A percentile compares a stretch with the other conserved stretches of the same genome.
Evolutionary conservation across 2,888 invertebrate genomes (phyloP).

Genomic region (Drosophila melanosoma): DNA sequence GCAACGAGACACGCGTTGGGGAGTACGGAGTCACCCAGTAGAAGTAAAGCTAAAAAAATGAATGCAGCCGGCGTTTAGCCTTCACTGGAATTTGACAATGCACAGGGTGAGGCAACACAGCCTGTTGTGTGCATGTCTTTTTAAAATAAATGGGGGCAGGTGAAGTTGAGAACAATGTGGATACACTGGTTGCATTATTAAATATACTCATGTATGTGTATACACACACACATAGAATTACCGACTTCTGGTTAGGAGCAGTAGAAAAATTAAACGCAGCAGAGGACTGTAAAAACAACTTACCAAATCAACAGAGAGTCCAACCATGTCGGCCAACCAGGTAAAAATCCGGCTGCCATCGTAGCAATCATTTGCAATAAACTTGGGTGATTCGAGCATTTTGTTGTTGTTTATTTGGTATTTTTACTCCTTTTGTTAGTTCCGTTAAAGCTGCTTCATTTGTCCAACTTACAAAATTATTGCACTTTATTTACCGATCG

Average conservation of each 20-base stretch:
- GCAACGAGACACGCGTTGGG: background rate
- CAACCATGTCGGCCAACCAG: conserved; percentile 89
- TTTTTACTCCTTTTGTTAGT: conserved; percentile 5
- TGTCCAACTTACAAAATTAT: conserved; percentile 35
- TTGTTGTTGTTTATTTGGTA: conserved; percentile 40
- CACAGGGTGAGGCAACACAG: conserved; percentile 13
- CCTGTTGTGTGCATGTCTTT: background rate
- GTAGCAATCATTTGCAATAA: conserved; percentile 85
- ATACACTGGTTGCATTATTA: conserved; percentile 8
- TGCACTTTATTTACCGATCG: conserved; percentile 25
- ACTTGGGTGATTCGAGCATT: conserved; percentile 80
- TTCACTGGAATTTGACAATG: conserved; percentile 28
- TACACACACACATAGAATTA: background rate
- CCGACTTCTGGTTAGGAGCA: background rate
- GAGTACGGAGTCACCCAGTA: background rate
- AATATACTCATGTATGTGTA: background rate
- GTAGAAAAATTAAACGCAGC: background rate
- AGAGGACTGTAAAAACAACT: conserved; percentile 75
- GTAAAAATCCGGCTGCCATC: conserved; percentile 90
- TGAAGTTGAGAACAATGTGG: conserved; percentile 13
- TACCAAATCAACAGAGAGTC: conserved; percentile 92
- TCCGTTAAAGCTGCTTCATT: conserved; percentile 36
- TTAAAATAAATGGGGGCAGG: conserved; percentile 3
- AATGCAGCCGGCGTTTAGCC: conserved; percentile 60
- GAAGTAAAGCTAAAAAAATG: conserved; percentile 23